Percentiles rank a stretch among this genome's conserved stretches.
Conservation (phyloP, 2,113 vertebrate genomes). For the Herpetotheres cachinnans region DNA sequence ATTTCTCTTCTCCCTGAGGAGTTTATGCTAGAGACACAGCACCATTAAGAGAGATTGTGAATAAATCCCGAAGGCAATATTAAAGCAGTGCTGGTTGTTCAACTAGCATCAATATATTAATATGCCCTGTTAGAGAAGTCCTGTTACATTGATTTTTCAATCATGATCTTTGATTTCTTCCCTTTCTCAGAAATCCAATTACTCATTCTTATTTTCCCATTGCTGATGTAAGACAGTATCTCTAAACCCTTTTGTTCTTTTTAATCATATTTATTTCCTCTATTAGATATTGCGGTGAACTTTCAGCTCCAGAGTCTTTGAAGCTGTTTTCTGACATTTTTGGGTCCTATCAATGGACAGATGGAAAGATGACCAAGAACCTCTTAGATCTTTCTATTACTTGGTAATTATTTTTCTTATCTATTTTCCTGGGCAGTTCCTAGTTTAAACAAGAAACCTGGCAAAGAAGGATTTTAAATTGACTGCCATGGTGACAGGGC, state of each 20-base stretch:
- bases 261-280: constrained; percentile 16
- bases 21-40: background rate
- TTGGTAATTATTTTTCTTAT: constrained; percentile 37
- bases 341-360: background rate
- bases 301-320: background rate
- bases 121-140: background rate
- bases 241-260: constrained; percentile 18
- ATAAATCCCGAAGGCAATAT: background rate
- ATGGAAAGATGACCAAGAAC: constrained; percentile 12
- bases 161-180: background rate
- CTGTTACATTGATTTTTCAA: background rate
- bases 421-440: background rate
- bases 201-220: background rate
- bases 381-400: constrained; percentile 8
- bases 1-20: background rate
- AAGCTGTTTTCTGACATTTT: constrained; percentile 48
- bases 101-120: background rate
- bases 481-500: background rate
- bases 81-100: background rate
- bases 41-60: background rate
- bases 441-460: constrained; percentile 6
- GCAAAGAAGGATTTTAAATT: background rate
- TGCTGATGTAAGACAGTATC: background rate
- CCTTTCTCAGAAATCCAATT: constrained; percentile 11
- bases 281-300: background rate